A percentile compares a stretch with the other conserved stretches of the same genome.
phyloP scores from a whole-genome alignment of 2,797 vertebrate species.

The Trematomus bernacchii region DNA sequence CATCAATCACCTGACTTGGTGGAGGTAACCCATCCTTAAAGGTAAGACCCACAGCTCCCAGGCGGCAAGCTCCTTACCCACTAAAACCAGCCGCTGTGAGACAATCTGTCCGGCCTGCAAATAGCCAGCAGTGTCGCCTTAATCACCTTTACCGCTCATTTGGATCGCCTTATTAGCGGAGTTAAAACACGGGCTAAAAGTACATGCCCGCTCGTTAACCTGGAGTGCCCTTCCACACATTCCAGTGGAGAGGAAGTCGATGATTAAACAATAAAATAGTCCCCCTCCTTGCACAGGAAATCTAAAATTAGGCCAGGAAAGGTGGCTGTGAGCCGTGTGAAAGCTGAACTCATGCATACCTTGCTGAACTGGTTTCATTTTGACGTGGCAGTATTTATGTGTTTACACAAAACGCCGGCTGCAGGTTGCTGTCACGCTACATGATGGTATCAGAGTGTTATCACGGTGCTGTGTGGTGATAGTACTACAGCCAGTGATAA shows the following conservation, averaged over 20 bases:
- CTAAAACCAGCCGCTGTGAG: constrained; percentile 33
- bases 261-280: constrained; percentile 1
- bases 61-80: constrained; percentile 50
- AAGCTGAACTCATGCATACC: constrained; percentile 16
- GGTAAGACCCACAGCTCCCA: no score
- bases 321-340: background rate
- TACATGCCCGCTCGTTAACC: constrained; percentile 3
- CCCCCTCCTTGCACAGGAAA: constrained; percentile 7
- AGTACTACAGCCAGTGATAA: background rate
- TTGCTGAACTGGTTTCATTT: background rate
- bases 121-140: constrained; percentile 32
- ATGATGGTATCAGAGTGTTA: constrained; percentile 6
- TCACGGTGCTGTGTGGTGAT: background rate
- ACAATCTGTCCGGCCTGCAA: constrained; percentile 37
- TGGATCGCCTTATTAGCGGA: constrained; percentile 36
- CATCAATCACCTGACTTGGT: no score
- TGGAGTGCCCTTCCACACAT: background rate
- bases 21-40: no score
- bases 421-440: background rate
- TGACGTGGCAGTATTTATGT: background rate
- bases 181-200: constrained; percentile 47
- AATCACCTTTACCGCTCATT: constrained; percentile 48
- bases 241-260: constrained; percentile 27
- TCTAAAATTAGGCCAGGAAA: constrained; percentile 43
- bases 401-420: background rate